Percentiles rank a stretch among this genome's conserved stretches.
phyloP scores from a whole-genome alignment of 2,113 vertebrate genomes.

The Mesitornis unicolor region DNA sequence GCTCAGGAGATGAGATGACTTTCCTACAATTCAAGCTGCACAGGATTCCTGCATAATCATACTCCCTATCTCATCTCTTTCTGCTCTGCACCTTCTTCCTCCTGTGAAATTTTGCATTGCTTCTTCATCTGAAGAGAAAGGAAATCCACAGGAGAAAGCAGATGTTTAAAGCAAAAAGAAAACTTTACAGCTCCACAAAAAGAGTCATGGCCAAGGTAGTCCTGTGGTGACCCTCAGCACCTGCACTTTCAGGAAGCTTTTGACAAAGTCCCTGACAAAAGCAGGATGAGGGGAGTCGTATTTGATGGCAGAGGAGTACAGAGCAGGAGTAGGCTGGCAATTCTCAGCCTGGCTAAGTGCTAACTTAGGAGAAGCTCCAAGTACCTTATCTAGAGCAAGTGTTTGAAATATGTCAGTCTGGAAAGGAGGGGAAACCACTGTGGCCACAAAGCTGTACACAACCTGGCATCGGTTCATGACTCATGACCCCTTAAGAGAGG shows the following conservation, averaged over 20 bases:
- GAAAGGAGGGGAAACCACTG: slow-evolving; percentile 21
- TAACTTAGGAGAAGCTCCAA: neutral
- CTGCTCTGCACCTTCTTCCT: neutral
- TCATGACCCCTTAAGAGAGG: neutral
- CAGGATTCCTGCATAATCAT: slow-evolving; percentile 55
- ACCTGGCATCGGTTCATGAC: neutral
- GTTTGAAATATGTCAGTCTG: neutral
- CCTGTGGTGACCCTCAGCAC: neutral
- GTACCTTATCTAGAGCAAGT: neutral
- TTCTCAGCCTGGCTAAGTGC: neutral
- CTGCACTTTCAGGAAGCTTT: neutral
- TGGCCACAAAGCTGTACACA: neutral
- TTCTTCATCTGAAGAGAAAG: slow-evolving; percentile 19
- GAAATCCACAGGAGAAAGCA: neutral
- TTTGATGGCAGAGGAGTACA: neutral
- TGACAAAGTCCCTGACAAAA: neutral
- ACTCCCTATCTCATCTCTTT: slow-evolving; percentile 49
- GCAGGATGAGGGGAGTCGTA: neutral
- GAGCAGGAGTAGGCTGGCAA: neutral
- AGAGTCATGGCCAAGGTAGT: neutral
- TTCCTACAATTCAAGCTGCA: slow-evolving; percentile 44
- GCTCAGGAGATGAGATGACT: slow-evolving; percentile 10
- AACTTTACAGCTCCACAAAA: neutral
- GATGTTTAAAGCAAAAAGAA: neutral
- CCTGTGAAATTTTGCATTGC: neutral